Evolutionary conservation across 2,888 invertebrate species (phyloP), one percentile per base, ranked within the genome.

Genomic region (Bimastos eiseni): DNA sequence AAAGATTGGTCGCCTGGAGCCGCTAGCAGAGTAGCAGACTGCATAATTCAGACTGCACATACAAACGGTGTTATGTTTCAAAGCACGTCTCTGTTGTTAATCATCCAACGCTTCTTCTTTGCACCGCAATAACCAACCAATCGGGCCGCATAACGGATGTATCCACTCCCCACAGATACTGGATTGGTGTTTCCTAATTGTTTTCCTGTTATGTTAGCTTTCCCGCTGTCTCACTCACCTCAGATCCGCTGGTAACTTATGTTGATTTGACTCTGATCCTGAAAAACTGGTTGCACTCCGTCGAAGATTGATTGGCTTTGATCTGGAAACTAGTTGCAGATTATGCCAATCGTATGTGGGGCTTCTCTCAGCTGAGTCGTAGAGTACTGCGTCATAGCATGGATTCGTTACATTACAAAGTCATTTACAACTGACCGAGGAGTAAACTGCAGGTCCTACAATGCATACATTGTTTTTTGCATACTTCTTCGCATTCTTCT

Each of bases 21-120:
- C 3, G 55, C 4, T 2, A 24, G 15, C 4, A 24, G 49, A 70
- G 30, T 38, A n/a, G 30, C 83, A 86, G 86, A 33, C 83, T 84
- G 70, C 36, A 33, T 37, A 89, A 83, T 89, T 30, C 21, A 55
- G 34, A 8, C 70, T 70, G 30, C 11, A 11, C 4, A 70, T 17
- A 70, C 70, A 70, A n/a, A 70, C n/a, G n/a, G 70, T 70, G 70
- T 70, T 70, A n/a, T 70, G 30, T 70, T 70, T 70, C 70, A n/a
- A 70, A 70, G 70, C 70, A 70, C 30, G n/a, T 11, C 17, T 70
- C 70, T 70, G 70, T 70, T 70, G n/a, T 70, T 70, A 70, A 70
- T 70, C 70, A 70, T 11, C n/a, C 70, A 4, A 70, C 0, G 70
- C 6, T 21, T 0, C 70, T 70, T 70, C 70, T 70, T 70, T n/a